Conservation (phyloP, 2,888 invertebrate genomes). For the Drosophila colorata region DNA sequence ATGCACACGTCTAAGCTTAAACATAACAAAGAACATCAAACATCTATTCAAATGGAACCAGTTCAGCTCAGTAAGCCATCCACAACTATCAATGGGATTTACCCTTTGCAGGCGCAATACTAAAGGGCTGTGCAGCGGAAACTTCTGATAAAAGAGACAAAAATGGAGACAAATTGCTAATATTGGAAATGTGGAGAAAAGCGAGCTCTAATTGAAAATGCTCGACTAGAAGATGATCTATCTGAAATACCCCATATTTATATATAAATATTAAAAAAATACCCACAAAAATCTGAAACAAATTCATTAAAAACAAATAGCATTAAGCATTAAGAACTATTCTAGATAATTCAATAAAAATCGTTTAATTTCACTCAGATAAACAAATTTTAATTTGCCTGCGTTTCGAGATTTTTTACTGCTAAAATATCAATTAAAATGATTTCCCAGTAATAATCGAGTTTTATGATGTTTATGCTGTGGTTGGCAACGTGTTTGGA, state of each 20-base stretch:
- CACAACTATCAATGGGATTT: constrained; percentile 25
- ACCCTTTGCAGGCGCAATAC: not conserved
- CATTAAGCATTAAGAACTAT: not conserved
- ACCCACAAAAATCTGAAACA: not conserved
- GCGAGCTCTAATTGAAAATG: not conserved
- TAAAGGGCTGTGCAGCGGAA: constrained; percentile 3
- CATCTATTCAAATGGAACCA: constrained; percentile 2
- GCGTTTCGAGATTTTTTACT: not conserved
- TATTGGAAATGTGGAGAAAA: not conserved
- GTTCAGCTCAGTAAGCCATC: not conserved
- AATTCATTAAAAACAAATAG: not conserved
- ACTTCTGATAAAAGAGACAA: constrained; percentile 10
- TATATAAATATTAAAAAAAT: no score
- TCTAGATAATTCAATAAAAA: constrained; percentile 2
- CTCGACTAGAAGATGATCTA: not conserved
- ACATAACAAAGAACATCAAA: constrained; percentile 15
- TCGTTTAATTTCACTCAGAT: constrained; percentile 3
- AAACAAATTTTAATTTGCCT: constrained; percentile 36
- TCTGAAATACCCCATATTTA: not conserved
- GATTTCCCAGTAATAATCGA: constrained; percentile 39
- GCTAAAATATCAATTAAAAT: constrained; percentile 32
- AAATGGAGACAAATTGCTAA: constrained; percentile 12
- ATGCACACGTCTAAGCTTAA: constrained; percentile 14
- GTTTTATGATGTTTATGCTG: constrained; percentile 39
- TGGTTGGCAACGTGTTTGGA: constrained; percentile 14